A percentile compares a stretch with the other conserved stretches of the same genome.
phyloP scores from a whole-genome alignment of 2,888 invertebrate genomes.

The Abscondita cerata region DNA sequence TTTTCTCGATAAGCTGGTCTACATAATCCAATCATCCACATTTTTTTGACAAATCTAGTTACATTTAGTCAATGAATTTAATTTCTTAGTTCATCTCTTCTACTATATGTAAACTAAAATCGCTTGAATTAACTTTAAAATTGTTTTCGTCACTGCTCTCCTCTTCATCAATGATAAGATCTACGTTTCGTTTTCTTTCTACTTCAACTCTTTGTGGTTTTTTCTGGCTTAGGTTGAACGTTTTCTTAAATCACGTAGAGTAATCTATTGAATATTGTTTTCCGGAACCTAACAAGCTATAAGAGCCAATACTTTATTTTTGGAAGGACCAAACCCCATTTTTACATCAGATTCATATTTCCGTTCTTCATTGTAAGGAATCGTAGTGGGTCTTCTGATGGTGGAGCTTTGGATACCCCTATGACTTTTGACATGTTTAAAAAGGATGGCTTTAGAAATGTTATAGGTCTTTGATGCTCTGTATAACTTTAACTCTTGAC shows the following conservation, averaged over 20 bases:
- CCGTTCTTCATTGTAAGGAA: slow-evolving; percentile 41
- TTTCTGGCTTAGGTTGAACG: slow-evolving; percentile 32
- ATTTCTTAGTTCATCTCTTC: too few relatives aligned
- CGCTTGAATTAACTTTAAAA: too few relatives aligned
- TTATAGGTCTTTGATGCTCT: too few relatives aligned
- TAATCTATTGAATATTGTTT: slow-evolving; percentile 36
- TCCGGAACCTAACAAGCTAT: slow-evolving; percentile 39
- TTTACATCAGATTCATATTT: slow-evolving; percentile 41
- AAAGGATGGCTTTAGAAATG: slow-evolving; percentile 16
- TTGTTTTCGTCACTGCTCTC: too few relatives aligned
- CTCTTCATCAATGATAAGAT: slow-evolving; percentile 24
- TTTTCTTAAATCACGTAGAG: slow-evolving; percentile 30
- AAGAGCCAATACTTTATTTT: slow-evolving; percentile 20
- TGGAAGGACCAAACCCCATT: slow-evolving; percentile 46
- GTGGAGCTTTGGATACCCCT: slow-evolving; percentile 35
- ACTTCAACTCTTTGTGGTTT: slow-evolving; percentile 45
- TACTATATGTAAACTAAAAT: too few relatives aligned
- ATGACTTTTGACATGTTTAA: slow-evolving; percentile 31
- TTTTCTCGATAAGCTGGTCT: too few relatives aligned
- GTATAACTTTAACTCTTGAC: too few relatives aligned
- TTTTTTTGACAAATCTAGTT: too few relatives aligned
- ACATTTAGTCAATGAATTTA: too few relatives aligned
- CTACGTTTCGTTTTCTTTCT: slow-evolving; percentile 35
- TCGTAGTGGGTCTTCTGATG: slow-evolving; percentile 38
- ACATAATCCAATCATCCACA: too few relatives aligned